A percentile compares a stretch with the other conserved stretches of the same genome.
Conservation (phyloP, 2,113 vertebrate genomes). For the Syngnathus typhle region DNA sequence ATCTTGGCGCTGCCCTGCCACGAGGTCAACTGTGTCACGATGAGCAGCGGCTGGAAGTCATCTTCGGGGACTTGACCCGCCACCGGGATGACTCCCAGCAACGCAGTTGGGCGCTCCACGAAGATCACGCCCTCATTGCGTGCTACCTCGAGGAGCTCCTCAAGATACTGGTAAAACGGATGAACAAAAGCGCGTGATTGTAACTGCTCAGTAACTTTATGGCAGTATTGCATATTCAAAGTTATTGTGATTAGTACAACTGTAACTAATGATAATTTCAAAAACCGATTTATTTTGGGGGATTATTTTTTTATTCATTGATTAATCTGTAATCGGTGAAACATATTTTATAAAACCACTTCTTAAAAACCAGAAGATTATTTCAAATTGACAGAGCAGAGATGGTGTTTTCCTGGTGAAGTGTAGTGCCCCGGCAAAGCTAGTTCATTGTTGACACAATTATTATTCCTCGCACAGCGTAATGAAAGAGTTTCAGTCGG, state of each 20-base stretch:
- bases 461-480: background rate
- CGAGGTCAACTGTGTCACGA: constrained; percentile 93
- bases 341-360: no score
- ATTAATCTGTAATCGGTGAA: no score
- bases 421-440: background rate
- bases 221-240: background rate
- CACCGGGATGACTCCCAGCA: constrained; percentile 93
- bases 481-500: constrained; percentile 11
- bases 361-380: no score
- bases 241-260: no score
- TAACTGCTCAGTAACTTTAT: background rate
- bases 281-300: no score
- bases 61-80: constrained; percentile 86
- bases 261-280: no score
- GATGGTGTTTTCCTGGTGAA: background rate
- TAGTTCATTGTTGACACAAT: background rate
- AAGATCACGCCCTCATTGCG: constrained; percentile 71
- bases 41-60: constrained; percentile 92
- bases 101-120: constrained; percentile 82
- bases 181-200: background rate
- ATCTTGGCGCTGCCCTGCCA: constrained; percentile 78
- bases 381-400: no score
- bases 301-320: no score
- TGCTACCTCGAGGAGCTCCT: constrained; percentile 78
- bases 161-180: constrained; percentile 82